Base-by-base conservation (phyloP, 1,140 invertebrate species). In the Caerostris extrusa region DNA sequence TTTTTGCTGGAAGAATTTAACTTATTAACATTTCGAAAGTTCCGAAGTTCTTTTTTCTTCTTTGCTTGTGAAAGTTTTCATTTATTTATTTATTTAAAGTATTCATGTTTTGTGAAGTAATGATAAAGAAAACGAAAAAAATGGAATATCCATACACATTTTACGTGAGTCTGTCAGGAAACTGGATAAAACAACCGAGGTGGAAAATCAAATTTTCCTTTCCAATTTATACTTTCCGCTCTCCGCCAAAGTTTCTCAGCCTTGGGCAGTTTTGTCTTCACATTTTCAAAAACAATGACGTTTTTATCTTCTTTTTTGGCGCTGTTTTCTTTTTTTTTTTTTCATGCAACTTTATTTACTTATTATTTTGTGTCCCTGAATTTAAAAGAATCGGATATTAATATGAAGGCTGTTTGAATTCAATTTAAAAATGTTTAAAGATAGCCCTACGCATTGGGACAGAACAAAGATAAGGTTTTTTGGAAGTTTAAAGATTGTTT, bases 171-270 rank as follows among this genome's bases (percentile, higher is more conserved):
- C 55, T 57, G 82, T 57, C 53, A 83, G 82, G 19, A 83, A 83
- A 83, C 82, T 83, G 56, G 82, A 57, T 83, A 83, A 83, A 57
- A 55, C 82, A 83, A 83, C 3, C 71, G 55, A 7, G 6, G 55
- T 56, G 56, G 82, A 83, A 83, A 83, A 83, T 83, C 82, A 58
- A 83, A 83, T 83, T 83, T 83, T 83, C 82, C 17, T 58, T 83
- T 83, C 82, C 82, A 83, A 58, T 83, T 83, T 83, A 83, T 17
- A 83, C 55, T 83, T 56, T 17, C 14, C 3, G n/a, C 53, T 83
- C 14, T 83, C 55, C 53, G 19, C 3, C 2, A 7, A 57, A 83
- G 82, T 55, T 83, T 1, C 17, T 58, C 19, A 17, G 82, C 82
- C 82, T 56, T 10, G 57, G 82, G 82, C 55, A 57, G 5, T 83